These are phyloP conservation scores for Melangyna quadrimaculata DNA, from an alignment of 2,888 invertebrate genomes.

Conservation along the genomic window DNA sequence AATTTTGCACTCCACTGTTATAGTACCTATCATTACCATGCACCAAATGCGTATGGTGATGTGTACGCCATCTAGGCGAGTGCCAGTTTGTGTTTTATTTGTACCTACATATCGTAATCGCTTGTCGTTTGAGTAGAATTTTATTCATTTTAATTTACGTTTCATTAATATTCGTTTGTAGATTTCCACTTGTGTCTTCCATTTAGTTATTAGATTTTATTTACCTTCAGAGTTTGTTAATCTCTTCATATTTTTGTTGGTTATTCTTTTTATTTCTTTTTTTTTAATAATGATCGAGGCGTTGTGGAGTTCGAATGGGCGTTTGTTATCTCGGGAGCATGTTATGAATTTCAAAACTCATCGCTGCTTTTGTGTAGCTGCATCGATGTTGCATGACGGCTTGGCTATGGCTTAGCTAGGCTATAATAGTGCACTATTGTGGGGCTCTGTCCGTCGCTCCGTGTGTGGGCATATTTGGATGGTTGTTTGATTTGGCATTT, in stretches of 20 bases:
- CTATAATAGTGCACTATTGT: neutral
- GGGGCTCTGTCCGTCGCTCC: slow-evolving; percentile 38
- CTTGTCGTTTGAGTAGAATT: slow-evolving; percentile 53
- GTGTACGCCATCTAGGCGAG: slow-evolving; percentile 54
- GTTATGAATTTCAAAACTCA: slow-evolving; percentile 54
- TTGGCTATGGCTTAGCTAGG: neutral
- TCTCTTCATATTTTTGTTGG: slow-evolving; percentile 25
- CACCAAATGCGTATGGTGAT: neutral
- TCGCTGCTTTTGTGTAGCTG: neutral
- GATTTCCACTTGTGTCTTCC: slow-evolving; percentile 3
- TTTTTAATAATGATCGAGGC: neutral
- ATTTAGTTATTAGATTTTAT: slow-evolving; percentile 39
- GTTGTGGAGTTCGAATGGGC: neutral
- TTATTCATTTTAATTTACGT: slow-evolving; percentile 55
- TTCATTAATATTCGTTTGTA: slow-evolving; percentile 51
- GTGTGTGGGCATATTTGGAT: slow-evolving; percentile 61
- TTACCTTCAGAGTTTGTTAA: slow-evolving; percentile 9
- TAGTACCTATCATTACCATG: slow-evolving; percentile 40
- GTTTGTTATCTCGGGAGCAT: slow-evolving; percentile 25
- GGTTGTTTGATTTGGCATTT: slow-evolving; percentile 46
- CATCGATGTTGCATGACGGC: neutral
- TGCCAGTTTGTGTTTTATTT: slow-evolving; percentile 26
- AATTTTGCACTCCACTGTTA: slow-evolving; percentile 29
- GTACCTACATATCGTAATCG: slow-evolving; percentile 35
- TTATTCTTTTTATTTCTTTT: slow-evolving; percentile 39